phyloP scores from a whole-genome alignment of 2,797 vertebrate species.

The Lutjanus argentimaculatus region DNA sequence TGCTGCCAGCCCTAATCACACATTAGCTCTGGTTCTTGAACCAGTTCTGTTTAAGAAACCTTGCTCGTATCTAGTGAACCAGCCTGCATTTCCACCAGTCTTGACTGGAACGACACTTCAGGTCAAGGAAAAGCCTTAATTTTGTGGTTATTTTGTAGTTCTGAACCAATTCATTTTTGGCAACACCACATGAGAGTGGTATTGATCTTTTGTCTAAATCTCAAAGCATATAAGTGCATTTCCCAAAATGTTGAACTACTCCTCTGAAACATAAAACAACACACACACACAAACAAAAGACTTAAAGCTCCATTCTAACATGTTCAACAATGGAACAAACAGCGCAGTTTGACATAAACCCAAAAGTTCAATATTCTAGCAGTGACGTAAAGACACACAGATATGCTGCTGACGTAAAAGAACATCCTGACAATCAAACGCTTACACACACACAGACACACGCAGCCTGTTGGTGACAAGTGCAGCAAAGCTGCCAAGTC shows the following conservation, averaged over 20 bases:
- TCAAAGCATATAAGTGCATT: not conserved
- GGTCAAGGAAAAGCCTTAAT: no score
- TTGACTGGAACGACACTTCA: no score
- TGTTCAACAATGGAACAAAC: conserved; percentile 1
- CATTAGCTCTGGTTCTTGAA: no score
- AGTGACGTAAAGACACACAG: not conserved
- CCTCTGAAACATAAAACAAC: conserved; percentile 22
- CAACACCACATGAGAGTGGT: not conserved
- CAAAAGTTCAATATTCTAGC: not conserved
- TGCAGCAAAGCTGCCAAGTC: conserved; percentile 3
- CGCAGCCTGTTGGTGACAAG: not conserved
- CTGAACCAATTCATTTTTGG: not conserved
- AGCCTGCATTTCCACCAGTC: no score
- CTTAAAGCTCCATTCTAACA: conserved; percentile 13
- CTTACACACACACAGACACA: conserved; percentile 10
- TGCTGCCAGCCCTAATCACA: no score
- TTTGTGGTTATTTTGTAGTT: no score
- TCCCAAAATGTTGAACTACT: conserved; percentile 25
- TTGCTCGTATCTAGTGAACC: no score
- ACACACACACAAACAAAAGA: not conserved
- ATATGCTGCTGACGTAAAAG: not conserved
- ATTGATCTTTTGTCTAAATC: not conserved
- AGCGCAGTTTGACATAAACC: conserved; percentile 25
- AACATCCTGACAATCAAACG: not conserved
- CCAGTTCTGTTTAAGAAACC: no score